These are phyloP conservation scores for Philaethria dido DNA, from an alignment of 2,888 invertebrate species.

Conservation along the genomic window DNA sequence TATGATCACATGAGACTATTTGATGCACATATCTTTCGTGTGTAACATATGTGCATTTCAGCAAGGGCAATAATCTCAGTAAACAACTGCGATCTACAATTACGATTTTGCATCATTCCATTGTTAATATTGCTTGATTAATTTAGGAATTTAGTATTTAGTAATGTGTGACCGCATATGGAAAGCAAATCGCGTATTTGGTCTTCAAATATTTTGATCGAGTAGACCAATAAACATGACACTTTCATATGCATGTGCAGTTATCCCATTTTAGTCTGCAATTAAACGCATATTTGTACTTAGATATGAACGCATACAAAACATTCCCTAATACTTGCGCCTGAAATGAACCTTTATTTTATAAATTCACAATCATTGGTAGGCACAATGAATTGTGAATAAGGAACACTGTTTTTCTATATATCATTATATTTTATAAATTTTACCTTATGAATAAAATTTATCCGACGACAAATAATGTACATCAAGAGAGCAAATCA, in stretches of 20 bases:
- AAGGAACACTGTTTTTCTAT: no score
- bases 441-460: not conserved
- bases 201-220: slow-evolving; percentile 21
- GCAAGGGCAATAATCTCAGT: not conserved
- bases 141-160: slow-evolving; percentile 8
- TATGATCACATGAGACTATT: no score
- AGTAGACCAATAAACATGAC: not conserved
- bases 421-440: no score
- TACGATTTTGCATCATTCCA: not conserved
- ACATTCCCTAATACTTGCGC: not conserved
- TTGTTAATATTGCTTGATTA: slow-evolving; percentile 8
- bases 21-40: not conserved
- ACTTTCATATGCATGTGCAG: not conserved
- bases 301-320: not conserved
- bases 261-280: slow-evolving; percentile 10
- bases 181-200: slow-evolving; percentile 5
- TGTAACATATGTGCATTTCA: no score
- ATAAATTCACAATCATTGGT: no score
- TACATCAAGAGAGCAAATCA: not conserved
- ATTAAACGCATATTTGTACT: slow-evolving; percentile 21
- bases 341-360: no score
- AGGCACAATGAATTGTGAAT: no score
- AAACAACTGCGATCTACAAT: not conserved
- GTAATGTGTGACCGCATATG: not conserved
- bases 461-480: no score